Evolutionary conservation across 2,797 vertebrate species (phyloP), one percentile per base, ranked within the genome.

Genomic region (Diplodus sargus): DNA sequence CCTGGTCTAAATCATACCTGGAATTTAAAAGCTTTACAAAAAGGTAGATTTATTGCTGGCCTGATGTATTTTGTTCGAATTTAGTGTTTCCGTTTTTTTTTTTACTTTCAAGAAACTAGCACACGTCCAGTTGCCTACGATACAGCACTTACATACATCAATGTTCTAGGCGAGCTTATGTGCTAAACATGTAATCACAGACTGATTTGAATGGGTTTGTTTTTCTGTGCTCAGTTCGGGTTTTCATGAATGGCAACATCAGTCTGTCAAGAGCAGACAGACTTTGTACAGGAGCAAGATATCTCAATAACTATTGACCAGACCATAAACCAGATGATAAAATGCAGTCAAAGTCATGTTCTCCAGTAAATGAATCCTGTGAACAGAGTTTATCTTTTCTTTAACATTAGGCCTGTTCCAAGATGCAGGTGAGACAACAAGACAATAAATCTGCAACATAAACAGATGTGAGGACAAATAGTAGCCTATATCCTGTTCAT

Each of bases 51-150:
- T 11, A 7, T 15, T 45, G 12, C 47, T 20, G 20, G 16, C 43
- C 58, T 43, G 30, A n/a, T 67, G 42, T 56, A 16, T 63, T 69
- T 52, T 59, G 64, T 47, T 74, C 30, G 14, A 47, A 47, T 80
- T 70, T 80, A 12, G 12, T 9, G 34, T 34, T 34, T 34, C 34
- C 1, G 34, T 34, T 34, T 6, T 7, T 34, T 34, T 6, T 34
- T 34, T 8, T 8, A 34, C 7, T 34, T 34, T 34, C 7, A 34
- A 34, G 34, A 34, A 34, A 34, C 8, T 34, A 9, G 7, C 7
- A 34, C 8, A 34, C 34, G 34, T 34, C 34, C 34, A 34, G 34
- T 34, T 34, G 34, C 8, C 34, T 34, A 34, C 34, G 8, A 34
- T 34, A 34, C 34, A 34, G 34, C 34, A 34, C 34, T 34, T 34